Evolutionary conservation across 2,888 invertebrate genomes (phyloP), one percentile per base, ranked within the genome.

Genomic region (Azorinus chamasolen): DNA sequence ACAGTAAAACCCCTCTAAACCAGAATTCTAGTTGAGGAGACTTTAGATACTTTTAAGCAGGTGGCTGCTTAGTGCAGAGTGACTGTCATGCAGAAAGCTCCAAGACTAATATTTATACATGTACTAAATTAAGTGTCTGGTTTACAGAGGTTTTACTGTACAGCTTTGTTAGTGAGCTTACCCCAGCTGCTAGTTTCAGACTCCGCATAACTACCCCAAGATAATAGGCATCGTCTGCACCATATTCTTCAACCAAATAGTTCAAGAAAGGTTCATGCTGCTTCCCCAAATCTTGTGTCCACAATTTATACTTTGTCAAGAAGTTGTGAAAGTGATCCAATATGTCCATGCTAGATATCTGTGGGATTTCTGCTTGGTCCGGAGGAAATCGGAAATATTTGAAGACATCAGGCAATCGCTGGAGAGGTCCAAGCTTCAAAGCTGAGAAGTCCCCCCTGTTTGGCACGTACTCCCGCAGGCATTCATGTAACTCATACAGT

Each of bases 151-250:
- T n/a, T n/a, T n/a, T n/a, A n/a, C n/a, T n/a, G n/a, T n/a, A n/a
- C n/a, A n/a, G n/a, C n/a, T n/a, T n/a, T n/a, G n/a, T n/a, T n/a
- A n/a, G n/a, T n/a, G 50, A 43, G 68, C 84, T 74, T 75, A 92
- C 92, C 81, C 88, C 88, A 32, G 89, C 85, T 25, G 86, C 88
- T 20, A 92, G 63, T 6, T 90, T 89, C 32, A 92, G 77, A 65
- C 91, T 91, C 45, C 87, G 82, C 16, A 92, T 86, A 16, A 89
- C 83, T 27, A 92, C 81, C 4, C 92, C 91, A 6, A 92, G 87
- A n/a, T 86, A 78, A 70, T 85, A 90, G 0, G 88, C 88, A 70
- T 79, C 76, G 2, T 84, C 83, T 10, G 87, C 85, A 2, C 73
- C 61, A 53, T 88, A 86, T 37, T 83, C 64, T 37, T 86, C 83